These are phyloP conservation scores for Cirrhinus molitorella DNA, from an alignment of 2,797 vertebrate genomes.

Conservation along the genomic window DNA sequence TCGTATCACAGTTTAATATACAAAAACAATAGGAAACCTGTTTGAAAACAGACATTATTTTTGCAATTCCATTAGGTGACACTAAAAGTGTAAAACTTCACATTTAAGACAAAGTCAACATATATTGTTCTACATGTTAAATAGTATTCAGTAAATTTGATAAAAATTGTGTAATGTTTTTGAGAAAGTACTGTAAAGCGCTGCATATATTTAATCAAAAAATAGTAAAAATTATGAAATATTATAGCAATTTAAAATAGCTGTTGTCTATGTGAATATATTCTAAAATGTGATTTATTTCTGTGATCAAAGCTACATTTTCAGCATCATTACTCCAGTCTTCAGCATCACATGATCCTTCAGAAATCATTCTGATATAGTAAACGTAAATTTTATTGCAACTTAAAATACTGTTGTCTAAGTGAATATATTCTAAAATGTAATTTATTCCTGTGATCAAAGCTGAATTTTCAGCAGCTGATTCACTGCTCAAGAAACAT, in stretches of 20 bases:
- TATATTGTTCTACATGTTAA: neutral
- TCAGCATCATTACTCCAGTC: constrained; percentile 4
- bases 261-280: neutral
- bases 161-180: neutral
- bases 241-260: neutral
- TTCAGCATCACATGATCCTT: neutral
- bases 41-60: neutral
- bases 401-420: too few relatives aligned
- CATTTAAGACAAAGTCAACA: neutral
- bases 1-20: neutral
- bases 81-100: neutral
- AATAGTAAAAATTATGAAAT: neutral
- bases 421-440: too few relatives aligned
- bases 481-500: neutral
- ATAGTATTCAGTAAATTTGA: neutral
- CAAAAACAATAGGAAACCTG: neutral
- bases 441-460: too few relatives aligned
- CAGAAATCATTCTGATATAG: neutral
- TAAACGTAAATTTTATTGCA: too few relatives aligned
- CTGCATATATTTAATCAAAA: neutral
- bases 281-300: neutral
- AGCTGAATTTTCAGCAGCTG: neutral
- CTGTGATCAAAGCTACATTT: neutral
- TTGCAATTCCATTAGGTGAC: neutral
- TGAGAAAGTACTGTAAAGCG: neutral